These are phyloP conservation scores for Clostera curtula DNA, from an alignment of 2,888 invertebrate genomes.

Conservation along the genomic window DNA sequence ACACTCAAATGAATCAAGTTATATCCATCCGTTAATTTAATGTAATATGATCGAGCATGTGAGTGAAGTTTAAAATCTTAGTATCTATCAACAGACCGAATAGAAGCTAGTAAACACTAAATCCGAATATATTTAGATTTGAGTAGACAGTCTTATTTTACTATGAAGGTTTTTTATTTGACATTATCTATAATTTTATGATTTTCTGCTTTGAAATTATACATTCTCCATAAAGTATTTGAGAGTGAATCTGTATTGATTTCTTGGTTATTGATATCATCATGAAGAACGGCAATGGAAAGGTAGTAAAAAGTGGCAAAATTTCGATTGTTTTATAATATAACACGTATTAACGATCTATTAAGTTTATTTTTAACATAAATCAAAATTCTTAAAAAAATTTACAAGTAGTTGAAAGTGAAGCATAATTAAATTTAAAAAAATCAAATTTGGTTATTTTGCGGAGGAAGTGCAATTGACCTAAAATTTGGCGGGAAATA, in stretches of 20 bases:
- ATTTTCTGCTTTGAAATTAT: conserved; percentile 25
- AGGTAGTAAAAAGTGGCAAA: conserved; percentile 29
- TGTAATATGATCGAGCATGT: conserved; percentile 12
- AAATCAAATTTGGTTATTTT: no score
- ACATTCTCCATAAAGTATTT: conserved; percentile 21
- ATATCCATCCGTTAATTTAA: conserved; percentile 7
- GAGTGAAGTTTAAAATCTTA: conserved; percentile 20
- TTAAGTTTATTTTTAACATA: no score
- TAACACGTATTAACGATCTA: no score
- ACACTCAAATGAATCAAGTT: no score
- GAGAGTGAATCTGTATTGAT: conserved; percentile 44
- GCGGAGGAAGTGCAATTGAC: no score
- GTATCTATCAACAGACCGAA: conserved; percentile 37
- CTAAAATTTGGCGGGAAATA: no score
- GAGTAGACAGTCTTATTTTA: conserved; percentile 35
- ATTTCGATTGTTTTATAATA: conserved; percentile 30
- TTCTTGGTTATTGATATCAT: conserved; percentile 27
- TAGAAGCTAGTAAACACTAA: conserved; percentile 43
- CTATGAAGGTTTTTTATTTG: conserved; percentile 29
- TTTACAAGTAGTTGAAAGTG: no score
- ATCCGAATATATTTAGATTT: conserved; percentile 32
- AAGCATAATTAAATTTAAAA: no score
- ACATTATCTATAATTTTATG: conserved; percentile 33
- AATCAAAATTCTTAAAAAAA: no score
- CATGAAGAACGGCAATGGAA: conserved; percentile 24